Percentiles rank a stretch among this genome's conserved stretches.
Conservation (phyloP, 2,797 vertebrate genomes). For the Lepidocolaptes lacrymiger region DNA sequence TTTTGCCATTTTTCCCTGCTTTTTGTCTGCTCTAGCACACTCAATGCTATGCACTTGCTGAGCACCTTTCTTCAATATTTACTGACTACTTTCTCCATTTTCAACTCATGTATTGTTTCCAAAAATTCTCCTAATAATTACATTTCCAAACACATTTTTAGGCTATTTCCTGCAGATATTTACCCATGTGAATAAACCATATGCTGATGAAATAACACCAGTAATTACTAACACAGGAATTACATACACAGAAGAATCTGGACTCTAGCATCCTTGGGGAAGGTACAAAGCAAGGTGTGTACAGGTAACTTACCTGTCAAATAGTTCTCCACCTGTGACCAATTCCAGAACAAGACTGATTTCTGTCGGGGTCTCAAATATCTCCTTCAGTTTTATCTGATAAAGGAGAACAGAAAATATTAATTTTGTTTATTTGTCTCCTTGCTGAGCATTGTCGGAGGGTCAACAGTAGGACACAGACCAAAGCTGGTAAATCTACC, state of each 20-base stretch:
- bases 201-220: neutral
- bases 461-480: neutral
- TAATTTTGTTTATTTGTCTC: neutral
- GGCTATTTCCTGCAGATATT: neutral
- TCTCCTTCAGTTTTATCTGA: slow-evolving; percentile 91
- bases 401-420: slow-evolving; percentile 37
- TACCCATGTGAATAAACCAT: neutral
- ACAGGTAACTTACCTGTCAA: slow-evolving; percentile 83
- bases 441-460: neutral
- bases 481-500: neutral
- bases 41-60: fast-evolving
- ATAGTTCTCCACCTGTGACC: slow-evolving; percentile 88
- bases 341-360: slow-evolving; percentile 88
- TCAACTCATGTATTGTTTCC: neutral
- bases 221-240: neutral
- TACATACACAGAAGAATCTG: neutral
- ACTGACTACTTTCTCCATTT: neutral
- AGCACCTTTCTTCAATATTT: neutral
- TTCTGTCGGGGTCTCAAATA: slow-evolving; percentile 88
- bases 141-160: neutral
- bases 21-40: neutral
- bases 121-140: neutral
- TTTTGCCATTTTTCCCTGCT: neutral
- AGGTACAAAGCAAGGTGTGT: neutral
- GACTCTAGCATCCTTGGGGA: neutral